Conservation (phyloP, 2,888 invertebrate species). For the Pristionchus mayeri region DNA sequence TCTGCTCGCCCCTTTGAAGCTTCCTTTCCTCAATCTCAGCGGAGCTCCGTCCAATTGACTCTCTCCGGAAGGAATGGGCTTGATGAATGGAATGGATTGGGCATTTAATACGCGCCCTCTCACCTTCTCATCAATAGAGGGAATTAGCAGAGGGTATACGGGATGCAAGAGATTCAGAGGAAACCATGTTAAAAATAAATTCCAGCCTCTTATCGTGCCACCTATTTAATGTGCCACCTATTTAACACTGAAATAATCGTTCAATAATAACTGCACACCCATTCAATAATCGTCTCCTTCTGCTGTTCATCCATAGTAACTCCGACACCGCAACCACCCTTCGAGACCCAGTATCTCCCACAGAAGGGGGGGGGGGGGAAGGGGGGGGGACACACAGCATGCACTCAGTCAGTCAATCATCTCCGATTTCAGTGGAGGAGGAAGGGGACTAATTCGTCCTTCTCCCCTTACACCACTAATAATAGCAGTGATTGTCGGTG, state of each 20-base stretch:
- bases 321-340: neutral
- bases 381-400: constrained; percentile 13
- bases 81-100: constrained; percentile 33
- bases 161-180: too few relatives aligned
- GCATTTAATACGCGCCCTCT: neutral
- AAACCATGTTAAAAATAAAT: too few relatives aligned
- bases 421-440: neutral
- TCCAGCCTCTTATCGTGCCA: too few relatives aligned
- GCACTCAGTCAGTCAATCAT: constrained; percentile 40
- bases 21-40: neutral
- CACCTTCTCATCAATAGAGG: too few relatives aligned
- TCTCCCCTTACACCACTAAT: constrained; percentile 33
- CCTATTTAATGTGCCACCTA: too few relatives aligned
- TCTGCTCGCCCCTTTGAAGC: constrained; percentile 14
- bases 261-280: too few relatives aligned
- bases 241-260: too few relatives aligned
- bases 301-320: neutral
- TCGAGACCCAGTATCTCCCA: neutral
- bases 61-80: neutral
- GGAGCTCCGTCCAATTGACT: constrained; percentile 10
- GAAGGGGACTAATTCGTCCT: constrained; percentile 27
- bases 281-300: too few relatives aligned
- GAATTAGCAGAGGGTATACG: too few relatives aligned
- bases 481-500: neutral
- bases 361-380: too few relatives aligned